Percentiles rank a stretch among this genome's conserved stretches.
phyloP scores from a whole-genome alignment of 2,113 vertebrate genomes.

The Pterocles gutturalis region DNA sequence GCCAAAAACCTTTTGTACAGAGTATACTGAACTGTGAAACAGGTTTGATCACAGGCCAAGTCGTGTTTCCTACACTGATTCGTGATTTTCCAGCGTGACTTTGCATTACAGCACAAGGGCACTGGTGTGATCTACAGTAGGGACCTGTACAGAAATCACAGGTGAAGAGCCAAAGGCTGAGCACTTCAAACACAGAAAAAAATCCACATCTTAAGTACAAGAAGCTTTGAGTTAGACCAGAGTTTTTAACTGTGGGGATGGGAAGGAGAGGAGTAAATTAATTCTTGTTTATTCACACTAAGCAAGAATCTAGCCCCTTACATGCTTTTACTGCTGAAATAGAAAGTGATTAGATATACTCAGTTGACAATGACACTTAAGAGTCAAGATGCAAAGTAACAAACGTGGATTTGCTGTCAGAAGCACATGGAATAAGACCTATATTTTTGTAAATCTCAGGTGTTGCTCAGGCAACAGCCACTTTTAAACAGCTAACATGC shows the following conservation, averaged over 20 bases:
- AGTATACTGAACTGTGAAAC: conserved; percentile 17
- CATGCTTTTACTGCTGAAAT: background rate
- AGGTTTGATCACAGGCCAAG: conserved; percentile 29
- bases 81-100: conserved; percentile 54
- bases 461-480: conserved; percentile 39
- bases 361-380: background rate
- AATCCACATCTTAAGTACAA: background rate
- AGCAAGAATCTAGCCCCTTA: background rate
- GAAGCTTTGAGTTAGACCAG: background rate
- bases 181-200: background rate
- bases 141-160: background rate
- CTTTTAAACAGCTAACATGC: background rate
- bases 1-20: background rate
- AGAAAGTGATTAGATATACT: background rate
- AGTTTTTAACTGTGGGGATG: background rate
- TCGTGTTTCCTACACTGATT: background rate
- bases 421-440: conserved; percentile 16
- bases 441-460: conserved; percentile 32
- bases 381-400: background rate
- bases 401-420: conserved; percentile 7
- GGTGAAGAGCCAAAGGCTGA: background rate
- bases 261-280: background rate
- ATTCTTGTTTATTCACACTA: background rate
- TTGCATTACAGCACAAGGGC: conserved; percentile 36
- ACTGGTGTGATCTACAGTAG: background rate